These are phyloP conservation scores for Garrulus glandarius DNA, from an alignment of 2,797 vertebrate genomes.

Conservation along the genomic window DNA sequence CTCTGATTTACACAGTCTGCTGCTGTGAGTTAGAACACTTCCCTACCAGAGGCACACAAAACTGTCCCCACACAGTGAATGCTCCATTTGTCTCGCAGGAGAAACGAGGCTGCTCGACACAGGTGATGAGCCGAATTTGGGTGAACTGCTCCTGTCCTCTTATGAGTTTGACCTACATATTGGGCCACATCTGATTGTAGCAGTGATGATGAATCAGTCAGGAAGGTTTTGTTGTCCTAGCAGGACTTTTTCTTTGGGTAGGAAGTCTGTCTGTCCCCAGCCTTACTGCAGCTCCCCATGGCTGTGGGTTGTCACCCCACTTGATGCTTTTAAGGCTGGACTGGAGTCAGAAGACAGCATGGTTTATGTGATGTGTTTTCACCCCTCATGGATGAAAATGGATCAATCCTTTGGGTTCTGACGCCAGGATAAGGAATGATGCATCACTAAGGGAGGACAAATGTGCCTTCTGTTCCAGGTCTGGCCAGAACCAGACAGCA, in stretches of 20 bases:
- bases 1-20: conserved; percentile 56
- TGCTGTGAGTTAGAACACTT: conserved; percentile 52
- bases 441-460: not conserved
- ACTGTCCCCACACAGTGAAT: conserved; percentile 7
- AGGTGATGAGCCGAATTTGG: not conserved
- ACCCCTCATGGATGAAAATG: not conserved
- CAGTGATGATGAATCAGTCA: not conserved
- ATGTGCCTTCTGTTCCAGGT: not conserved
- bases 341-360: not conserved
- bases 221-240: not conserved
- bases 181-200: not conserved
- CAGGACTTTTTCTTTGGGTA: not conserved
- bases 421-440: rapidly evolving
- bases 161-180: not conserved
- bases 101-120: not conserved
- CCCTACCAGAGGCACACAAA: conserved; percentile 21
- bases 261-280: not conserved
- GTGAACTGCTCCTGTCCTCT: not conserved
- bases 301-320: not conserved
- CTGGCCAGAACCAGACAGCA: not conserved
- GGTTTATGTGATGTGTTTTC: not conserved
- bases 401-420: not conserved
- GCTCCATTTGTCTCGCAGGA: conserved; percentile 20
- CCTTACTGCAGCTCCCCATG: not conserved
- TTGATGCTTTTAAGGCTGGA: not conserved